Percentiles rank a stretch among this genome's conserved stretches.
phyloP scores from a whole-genome alignment of 2,888 invertebrate genomes.

The Scaptodrosophila latifasciaeformis region DNA sequence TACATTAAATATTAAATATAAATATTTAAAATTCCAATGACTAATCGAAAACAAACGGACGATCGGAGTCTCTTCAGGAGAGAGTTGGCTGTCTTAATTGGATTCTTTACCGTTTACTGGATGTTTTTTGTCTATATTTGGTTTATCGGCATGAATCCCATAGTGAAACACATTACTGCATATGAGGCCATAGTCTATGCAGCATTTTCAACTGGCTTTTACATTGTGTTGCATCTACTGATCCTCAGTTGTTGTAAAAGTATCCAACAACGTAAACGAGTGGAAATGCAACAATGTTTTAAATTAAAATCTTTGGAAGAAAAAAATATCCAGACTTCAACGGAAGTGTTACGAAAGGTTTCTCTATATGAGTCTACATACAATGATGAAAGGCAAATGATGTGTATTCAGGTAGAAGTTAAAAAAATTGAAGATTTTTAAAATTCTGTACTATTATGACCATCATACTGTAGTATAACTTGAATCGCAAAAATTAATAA shows the following conservation, averaged over 20 bases:
- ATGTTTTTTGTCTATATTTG: slow-evolving; percentile 50
- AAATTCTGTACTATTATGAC: too few species aligned
- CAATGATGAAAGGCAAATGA: not conserved
- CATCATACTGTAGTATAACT: too few species aligned
- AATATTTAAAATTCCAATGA: not conserved
- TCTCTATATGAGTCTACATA: too few species aligned
- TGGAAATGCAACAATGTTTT: too few species aligned
- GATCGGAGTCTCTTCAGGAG: not conserved
- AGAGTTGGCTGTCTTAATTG: slow-evolving; percentile 3
- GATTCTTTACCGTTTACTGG: slow-evolving; percentile 48
- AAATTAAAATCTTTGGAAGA: too few species aligned
- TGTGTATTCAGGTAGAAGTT: not conserved
- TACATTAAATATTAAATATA: not conserved
- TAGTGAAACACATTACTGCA: not conserved
- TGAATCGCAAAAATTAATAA: too few species aligned
- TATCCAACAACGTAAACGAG: too few species aligned
- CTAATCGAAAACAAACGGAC: too few species aligned
- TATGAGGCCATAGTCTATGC: slow-evolving; percentile 35
- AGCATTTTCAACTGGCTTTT: slow-evolving; percentile 30
- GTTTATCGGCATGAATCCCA: slow-evolving; percentile 28
- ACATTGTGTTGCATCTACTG: slow-evolving; percentile 34
- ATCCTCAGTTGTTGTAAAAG: slow-evolving; percentile 36
- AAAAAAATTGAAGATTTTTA: not conserved
- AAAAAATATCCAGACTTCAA: too few species aligned
- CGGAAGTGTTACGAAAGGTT: too few species aligned